Conservation (phyloP, 2,113 vertebrate species). For the Pelusios castaneus region DNA sequence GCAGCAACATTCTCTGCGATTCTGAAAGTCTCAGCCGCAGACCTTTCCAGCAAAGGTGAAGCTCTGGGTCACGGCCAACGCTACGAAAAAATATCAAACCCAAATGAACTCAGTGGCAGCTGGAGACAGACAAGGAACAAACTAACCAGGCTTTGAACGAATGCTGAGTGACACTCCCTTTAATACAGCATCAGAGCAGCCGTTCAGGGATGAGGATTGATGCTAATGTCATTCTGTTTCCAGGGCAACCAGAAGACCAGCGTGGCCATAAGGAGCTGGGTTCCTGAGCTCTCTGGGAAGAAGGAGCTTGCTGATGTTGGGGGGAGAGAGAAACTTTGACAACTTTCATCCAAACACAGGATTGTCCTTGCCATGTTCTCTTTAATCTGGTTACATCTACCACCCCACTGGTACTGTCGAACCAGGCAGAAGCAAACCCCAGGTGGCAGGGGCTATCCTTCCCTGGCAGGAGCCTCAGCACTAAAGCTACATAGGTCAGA, state of each 20-base stretch:
- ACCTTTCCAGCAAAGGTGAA: not conserved
- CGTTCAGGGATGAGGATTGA: conserved; percentile 46
- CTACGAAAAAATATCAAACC: conserved; percentile 15
- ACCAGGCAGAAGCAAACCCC: not conserved
- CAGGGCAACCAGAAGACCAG: conserved; percentile 73
- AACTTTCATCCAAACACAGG: conserved; percentile 52
- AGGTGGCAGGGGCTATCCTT: not conserved
- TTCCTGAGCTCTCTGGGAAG: conserved; percentile 57
- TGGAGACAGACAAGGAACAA: conserved; percentile 1
- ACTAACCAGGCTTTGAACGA: conserved; percentile 28
- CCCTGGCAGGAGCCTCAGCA: not conserved
- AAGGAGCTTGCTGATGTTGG: conserved; percentile 36
- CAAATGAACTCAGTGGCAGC: not conserved
- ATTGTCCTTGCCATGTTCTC: conserved; percentile 33
- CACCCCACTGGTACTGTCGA: not conserved
- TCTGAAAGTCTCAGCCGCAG: not conserved
- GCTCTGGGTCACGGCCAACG: not conserved
- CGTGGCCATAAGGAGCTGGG: not conserved
- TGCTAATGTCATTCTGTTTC: conserved; percentile 70
- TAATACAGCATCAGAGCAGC: conserved; percentile 35
- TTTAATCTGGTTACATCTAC: conserved; percentile 19
- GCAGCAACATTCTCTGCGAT: too few relatives aligned
- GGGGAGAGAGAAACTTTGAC: conserved; percentile 14
- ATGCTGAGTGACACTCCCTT: conserved; percentile 25
- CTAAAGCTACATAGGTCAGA: not conserved